Evolutionary conservation across 2,888 invertebrate genomes (phyloP).

Genomic region (Protonemura montana): DNA sequence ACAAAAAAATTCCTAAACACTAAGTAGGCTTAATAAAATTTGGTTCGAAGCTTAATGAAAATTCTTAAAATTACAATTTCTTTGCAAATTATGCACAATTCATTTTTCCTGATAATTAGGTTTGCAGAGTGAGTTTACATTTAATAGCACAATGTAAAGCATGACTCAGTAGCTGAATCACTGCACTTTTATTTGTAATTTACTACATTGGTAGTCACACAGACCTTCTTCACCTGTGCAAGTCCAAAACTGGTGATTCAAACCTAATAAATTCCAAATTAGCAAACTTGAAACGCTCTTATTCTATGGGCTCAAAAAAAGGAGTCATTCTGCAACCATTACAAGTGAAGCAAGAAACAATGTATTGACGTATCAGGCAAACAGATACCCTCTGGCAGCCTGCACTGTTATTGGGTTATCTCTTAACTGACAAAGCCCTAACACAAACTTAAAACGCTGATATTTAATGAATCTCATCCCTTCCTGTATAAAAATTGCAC

Average conservation of each 20-base stretch:
- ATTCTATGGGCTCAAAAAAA: not conserved
- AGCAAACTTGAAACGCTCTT: not conserved
- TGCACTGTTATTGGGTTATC: not conserved
- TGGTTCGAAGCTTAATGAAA: too few species aligned
- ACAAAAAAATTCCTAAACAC: too few species aligned
- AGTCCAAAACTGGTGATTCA: not conserved
- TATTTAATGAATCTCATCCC: not conserved
- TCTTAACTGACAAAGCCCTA: not conserved
- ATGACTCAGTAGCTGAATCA: not conserved
- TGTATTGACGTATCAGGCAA: too few species aligned
- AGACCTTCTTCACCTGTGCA: not conserved
- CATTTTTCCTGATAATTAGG: too few species aligned
- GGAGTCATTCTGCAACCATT: not conserved
- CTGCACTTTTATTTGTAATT: too few species aligned
- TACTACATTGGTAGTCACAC: not conserved
- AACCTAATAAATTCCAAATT: not conserved
- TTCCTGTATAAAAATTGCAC: not conserved
- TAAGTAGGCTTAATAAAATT: too few species aligned
- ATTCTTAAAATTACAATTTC: too few species aligned
- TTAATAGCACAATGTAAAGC: too few species aligned
- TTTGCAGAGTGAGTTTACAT: too few species aligned
- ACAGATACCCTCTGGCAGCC: too few species aligned
- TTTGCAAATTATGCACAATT: too few species aligned
- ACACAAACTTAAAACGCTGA: not conserved
- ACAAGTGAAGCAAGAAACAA: too few species aligned